Evolutionary conservation across 2,888 invertebrate genomes (phyloP).

Genomic region (Drosophila fulvimacula): DNA sequence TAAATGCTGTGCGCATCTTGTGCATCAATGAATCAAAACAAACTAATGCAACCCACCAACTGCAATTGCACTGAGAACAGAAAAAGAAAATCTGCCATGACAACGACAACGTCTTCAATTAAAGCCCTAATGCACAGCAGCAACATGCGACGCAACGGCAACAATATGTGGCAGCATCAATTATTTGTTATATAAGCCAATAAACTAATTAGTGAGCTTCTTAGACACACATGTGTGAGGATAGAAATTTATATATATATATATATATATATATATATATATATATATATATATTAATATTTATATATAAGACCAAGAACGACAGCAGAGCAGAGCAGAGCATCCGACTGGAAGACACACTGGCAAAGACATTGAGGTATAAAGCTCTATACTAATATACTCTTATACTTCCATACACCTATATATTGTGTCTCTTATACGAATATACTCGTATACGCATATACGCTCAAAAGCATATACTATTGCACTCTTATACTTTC

Average conservation of each 20-base stretch:
- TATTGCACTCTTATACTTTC: background rate
- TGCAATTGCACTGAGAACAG: slow-evolving; percentile 59
- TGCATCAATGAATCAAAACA: slow-evolving; percentile 57
- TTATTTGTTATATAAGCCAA: slow-evolving; percentile 40
- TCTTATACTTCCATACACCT: background rate
- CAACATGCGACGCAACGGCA: slow-evolving; percentile 18
- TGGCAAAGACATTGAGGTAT: background rate
- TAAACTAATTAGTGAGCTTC: slow-evolving; percentile 60
- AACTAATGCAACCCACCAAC: slow-evolving; percentile 52
- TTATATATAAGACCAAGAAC: background rate
- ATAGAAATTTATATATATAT: background rate
- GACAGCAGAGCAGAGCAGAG: accelerated
- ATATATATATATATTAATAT: no score
- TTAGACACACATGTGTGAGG: slow-evolving; percentile 35
- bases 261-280: background rate
- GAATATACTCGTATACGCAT: no score
- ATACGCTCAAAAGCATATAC: no score
- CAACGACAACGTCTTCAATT: slow-evolving; percentile 48
- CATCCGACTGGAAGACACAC: background rate
- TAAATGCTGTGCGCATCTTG: slow-evolving; percentile 33
- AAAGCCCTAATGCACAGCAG: slow-evolving; percentile 17
- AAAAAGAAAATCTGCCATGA: slow-evolving; percentile 33
- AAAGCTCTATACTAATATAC: background rate
- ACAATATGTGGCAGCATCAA: slow-evolving; percentile 20
- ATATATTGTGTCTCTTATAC: background rate